A percentile compares a stretch with the other conserved stretches of the same genome.
phyloP scores from a whole-genome alignment of 2,113 vertebrate genomes.

The Tonatia bakeri region DNA sequence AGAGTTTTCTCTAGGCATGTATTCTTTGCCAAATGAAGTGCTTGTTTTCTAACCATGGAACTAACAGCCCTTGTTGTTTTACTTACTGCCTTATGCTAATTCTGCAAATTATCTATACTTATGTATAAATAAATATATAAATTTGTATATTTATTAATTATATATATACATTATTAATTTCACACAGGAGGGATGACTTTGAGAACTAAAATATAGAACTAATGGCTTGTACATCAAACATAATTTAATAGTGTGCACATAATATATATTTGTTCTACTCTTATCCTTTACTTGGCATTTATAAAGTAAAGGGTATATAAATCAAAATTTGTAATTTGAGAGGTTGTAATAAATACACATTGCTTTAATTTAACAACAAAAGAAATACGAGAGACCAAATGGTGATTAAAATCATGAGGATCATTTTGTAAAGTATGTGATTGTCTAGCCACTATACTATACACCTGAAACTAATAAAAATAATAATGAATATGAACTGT shows the following conservation, averaged over 20 bases:
- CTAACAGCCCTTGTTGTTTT: background rate
- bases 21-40: background rate
- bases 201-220: background rate
- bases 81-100: background rate
- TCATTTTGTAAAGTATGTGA: background rate
- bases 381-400: background rate
- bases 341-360: background rate
- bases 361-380: background rate
- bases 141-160: no score
- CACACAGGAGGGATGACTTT: background rate
- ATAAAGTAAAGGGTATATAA: background rate
- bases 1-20: background rate
- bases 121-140: no score
- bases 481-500: background rate
- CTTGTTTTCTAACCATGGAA: background rate
- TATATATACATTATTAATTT: no score
- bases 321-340: background rate
- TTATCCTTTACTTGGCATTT: background rate
- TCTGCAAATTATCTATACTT: background rate
- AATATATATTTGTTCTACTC: background rate
- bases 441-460: background rate
- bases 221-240: background rate
- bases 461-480: background rate
- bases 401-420: background rate
- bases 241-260: background rate